Evolutionary conservation across 2,113 vertebrate genomes (phyloP).

Genomic region (Aythya baeri): DNA sequence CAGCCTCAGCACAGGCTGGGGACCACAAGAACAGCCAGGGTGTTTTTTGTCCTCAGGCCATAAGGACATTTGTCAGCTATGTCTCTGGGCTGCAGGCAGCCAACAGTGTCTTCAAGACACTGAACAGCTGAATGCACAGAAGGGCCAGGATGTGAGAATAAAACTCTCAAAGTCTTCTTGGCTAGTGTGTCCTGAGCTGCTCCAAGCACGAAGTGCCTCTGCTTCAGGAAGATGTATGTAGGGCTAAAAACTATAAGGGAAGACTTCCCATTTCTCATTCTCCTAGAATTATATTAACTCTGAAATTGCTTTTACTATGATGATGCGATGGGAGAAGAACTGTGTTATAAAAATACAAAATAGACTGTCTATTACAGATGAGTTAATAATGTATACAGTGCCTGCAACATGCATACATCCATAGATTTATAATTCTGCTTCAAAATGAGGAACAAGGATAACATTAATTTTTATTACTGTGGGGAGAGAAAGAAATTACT

Average conservation of each 20-base stretch:
- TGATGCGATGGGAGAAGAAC: background rate
- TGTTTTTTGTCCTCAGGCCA: background rate
- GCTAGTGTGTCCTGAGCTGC: background rate
- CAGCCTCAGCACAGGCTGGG: background rate
- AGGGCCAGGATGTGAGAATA: background rate
- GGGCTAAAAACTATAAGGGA: background rate
- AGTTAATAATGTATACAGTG: conserved; percentile 30
- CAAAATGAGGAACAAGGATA: background rate
- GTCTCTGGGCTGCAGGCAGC: background rate
- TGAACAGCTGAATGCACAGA: background rate
- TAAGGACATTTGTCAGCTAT: fast-evolving
- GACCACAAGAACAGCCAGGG: background rate
- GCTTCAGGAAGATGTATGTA: background rate
- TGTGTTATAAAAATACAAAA: background rate
- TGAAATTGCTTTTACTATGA: background rate
- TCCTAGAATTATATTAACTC: background rate
- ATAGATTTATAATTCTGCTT: background rate
- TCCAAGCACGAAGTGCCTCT: background rate
- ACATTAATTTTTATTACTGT: background rate
- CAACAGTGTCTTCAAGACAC: background rate
- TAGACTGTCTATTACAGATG: background rate
- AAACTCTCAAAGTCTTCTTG: background rate
- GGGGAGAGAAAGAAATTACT: background rate
- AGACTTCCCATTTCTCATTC: background rate
- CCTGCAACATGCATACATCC: background rate